Evolutionary conservation across 2,113 vertebrate genomes (phyloP), one percentile per base, ranked within the genome.

Genomic region (Chaetodon trifascialis): DNA sequence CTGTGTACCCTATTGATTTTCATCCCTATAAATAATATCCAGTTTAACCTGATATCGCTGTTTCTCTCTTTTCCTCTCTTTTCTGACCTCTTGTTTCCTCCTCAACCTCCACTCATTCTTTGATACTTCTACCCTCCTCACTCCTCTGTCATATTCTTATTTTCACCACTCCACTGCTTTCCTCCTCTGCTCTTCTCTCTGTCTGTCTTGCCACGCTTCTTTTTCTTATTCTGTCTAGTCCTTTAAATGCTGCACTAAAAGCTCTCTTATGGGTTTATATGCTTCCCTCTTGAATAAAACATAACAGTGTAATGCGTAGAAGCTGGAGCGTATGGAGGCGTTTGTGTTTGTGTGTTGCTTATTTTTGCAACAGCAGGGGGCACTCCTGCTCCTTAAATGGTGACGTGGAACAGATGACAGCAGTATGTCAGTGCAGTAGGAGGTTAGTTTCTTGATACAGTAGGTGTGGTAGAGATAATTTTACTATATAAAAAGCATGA

Each of bases 311-410:
- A 58, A 79, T 40, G 56, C 51, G 67, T 14, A 10, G 42, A 36
- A 63, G 38, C 21, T 46, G n/a, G 2, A 34, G 10, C 14, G 52
- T 11, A n/a, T n/a, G 21, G 16, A 34, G 44, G 23, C 34, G n/a
- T 7, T 21, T 3, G 46, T 25, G 17, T 64, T 34, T n/a, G 25
- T 58, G 60, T 21, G 34, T 70, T 82, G 19, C 21, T 51, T 52
- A 17, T 59, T 73, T 36, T 68, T 12, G 25, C 67, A 55, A 74
- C 91, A 90, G 72, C 62, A 93, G 91, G 78, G 76, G 88, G 85
- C 73, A 74, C 64, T 85, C 54, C 70, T 86, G 83, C 51, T 79
- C 55, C 15, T 81, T 62, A 52, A 23, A 80, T 72, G 15, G 4
- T 3, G 8, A 4, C 14, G 12, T 44, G 64, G 56, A 23, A 19